Conservation (phyloP, 2,888 invertebrate species). For the Dendrolimus pini region DNA sequence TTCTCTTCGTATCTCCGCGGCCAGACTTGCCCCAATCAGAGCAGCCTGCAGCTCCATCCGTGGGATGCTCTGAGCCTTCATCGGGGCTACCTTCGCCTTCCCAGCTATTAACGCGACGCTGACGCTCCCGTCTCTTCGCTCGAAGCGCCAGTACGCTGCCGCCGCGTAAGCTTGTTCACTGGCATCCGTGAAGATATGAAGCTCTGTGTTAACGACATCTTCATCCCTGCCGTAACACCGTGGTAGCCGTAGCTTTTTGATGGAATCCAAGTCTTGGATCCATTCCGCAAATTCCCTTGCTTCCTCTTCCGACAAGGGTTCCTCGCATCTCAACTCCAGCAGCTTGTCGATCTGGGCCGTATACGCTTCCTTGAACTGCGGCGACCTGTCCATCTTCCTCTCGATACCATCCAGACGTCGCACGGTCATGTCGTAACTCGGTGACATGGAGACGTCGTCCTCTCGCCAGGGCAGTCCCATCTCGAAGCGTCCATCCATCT, state of each 20-base stretch:
- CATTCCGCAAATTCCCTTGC: neutral
- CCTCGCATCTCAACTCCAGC: neutral
- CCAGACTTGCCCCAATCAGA: neutral
- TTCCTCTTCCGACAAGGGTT: neutral
- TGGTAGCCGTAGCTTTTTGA: neutral
- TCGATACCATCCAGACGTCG: slow-evolving; percentile 5
- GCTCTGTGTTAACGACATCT: neutral
- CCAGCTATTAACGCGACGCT: neutral
- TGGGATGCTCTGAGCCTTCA: neutral
- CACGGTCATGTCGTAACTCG: slow-evolving; percentile 4
- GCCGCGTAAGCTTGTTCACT: neutral
- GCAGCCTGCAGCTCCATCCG: neutral
- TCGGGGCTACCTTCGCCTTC: slow-evolving; percentile 1
- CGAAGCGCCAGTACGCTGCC: neutral
- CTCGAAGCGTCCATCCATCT: slow-evolving; percentile 8
- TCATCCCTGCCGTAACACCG: neutral
- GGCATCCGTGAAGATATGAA: neutral
- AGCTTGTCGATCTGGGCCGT: slow-evolving; percentile 6
- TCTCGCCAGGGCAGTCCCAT: slow-evolving; percentile 10
- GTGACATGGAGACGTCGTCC: slow-evolving; percentile 5
- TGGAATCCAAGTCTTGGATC: neutral
- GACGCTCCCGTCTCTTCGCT: neutral
- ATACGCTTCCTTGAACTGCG: slow-evolving; percentile 5
- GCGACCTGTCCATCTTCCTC: slow-evolving; percentile 6
- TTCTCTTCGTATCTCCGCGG: neutral